phyloP scores from a whole-genome alignment of 2,888 invertebrate genomes.

The Dolichopus griseipennis region DNA sequence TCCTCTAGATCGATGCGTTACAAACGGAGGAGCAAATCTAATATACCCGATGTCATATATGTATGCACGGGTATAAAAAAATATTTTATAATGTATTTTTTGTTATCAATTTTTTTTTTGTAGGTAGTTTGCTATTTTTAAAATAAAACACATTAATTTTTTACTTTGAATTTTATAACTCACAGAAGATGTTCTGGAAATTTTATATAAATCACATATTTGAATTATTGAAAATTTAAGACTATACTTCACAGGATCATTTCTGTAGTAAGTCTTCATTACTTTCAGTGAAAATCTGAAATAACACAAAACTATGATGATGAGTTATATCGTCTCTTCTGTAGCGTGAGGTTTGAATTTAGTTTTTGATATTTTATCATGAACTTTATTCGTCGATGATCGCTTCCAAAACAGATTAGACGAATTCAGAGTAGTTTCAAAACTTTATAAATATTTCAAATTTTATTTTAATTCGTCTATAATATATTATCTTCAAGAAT shows the following conservation, averaged over 20 bases:
- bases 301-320: constrained; percentile 51
- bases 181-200: background rate
- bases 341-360: constrained; percentile 45
- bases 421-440: constrained; percentile 35
- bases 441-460: no score
- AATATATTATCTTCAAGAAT: no score
- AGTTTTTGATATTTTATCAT: constrained; percentile 19
- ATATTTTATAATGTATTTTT: no score
- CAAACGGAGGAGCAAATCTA: no score
- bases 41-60: no score
- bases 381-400: constrained; percentile 34
- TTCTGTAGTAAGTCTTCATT: constrained; percentile 57
- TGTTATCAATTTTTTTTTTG: no score
- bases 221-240: constrained; percentile 27
- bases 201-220: background rate
- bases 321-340: constrained; percentile 47
- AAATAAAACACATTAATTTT: no score
- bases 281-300: constrained; percentile 46
- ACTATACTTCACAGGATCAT: constrained; percentile 57
- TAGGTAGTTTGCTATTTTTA: no score
- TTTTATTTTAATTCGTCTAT: no score
- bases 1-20: no score
- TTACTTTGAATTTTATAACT: background rate
- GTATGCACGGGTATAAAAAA: no score
- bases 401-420: constrained; percentile 31